Evolutionary conservation across 2,797 vertebrate genomes (phyloP).

Genomic region (Enteromius radiatus): DNA sequence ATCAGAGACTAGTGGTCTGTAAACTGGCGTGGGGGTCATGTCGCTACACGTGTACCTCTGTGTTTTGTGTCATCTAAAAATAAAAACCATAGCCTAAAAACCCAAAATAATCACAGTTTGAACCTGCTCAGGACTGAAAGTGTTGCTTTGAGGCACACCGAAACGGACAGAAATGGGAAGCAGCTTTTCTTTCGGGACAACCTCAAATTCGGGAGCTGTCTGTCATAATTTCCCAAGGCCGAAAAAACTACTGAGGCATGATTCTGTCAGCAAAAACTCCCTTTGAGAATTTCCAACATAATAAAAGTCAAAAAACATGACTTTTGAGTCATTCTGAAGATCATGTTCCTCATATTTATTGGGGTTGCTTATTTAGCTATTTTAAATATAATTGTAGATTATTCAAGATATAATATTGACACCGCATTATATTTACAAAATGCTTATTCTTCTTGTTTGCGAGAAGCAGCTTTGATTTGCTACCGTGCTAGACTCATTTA

Average conservation of each 20-base stretch:
- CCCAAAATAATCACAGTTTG: slow-evolving; percentile 3
- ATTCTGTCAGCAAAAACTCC: slow-evolving; percentile 10
- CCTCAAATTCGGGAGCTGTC: slow-evolving; percentile 27
- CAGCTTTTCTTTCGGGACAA: slow-evolving; percentile 33
- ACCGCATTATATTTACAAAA: background rate
- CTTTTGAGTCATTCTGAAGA: background rate
- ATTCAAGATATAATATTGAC: background rate
- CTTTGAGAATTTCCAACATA: background rate
- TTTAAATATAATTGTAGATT: background rate
- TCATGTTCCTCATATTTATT: background rate
- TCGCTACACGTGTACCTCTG: background rate
- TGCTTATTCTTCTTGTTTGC: background rate
- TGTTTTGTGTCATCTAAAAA: slow-evolving; percentile 18
- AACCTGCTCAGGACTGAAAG: background rate
- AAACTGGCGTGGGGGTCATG: background rate
- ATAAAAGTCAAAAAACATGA: slow-evolving; percentile 5
- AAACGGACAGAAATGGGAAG: slow-evolving; percentile 38
- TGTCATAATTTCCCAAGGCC: slow-evolving; percentile 38
- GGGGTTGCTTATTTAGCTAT: background rate
- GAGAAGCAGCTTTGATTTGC: background rate
- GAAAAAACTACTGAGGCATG: slow-evolving; percentile 15
- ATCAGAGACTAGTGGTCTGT: slow-evolving; percentile 6
- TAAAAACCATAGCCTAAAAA: background rate
- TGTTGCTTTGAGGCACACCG: slow-evolving; percentile 22
- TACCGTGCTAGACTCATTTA: background rate